Evolutionary conservation across 2,797 vertebrate genomes (phyloP), one percentile per base, ranked within the genome.

Genomic region (Pantherophis alleghaniensis): DNA sequence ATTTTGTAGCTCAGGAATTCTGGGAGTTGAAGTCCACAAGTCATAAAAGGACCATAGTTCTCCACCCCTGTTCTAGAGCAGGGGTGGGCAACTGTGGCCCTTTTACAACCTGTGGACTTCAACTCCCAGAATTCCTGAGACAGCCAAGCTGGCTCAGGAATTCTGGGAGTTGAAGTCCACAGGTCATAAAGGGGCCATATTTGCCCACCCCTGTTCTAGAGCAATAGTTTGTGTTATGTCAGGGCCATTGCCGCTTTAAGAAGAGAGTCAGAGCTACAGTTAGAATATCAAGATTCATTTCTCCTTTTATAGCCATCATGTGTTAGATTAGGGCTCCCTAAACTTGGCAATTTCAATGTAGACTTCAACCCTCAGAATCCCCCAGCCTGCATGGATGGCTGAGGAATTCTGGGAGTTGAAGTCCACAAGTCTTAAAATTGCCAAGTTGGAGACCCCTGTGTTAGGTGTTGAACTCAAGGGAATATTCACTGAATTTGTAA

Each of bases 401-500:
- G n/a, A 69, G 14, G 16, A 32, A 37, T 74, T 74, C 5, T 37
- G 66, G 66, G 66, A 74, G 66, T 74, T 74, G 66, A 74, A 74
- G 7, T 74, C 32, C n/a, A 74, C 16, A 74, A 37, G 7, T 74
- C 16, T 37, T 37, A 74, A 32, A 74, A 74, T 37, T 37, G 66
- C 66, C 66, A 74, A 74, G 66, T 37, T 7, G 66, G 32, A 74
- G 16, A 74, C n/a, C n/a, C n/a, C n/a, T 37, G 3, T 63, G 13
- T 47, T 61, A 92, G n/a, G 63, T 28, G 1, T 42, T 32, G 3
- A 87, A 55, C n/a, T 79, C 56, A 94, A 90, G 42, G 14, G 7
- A 24, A 96, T 92, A 69, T 7, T 57, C 26, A 90, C 12, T 63
- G 94, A 57, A 91, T 4, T 4, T 18, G 26, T 63, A 16, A 59